Evolutionary conservation across 2,113 vertebrate species (phyloP).

Genomic region (Etheostoma spectabile): DNA sequence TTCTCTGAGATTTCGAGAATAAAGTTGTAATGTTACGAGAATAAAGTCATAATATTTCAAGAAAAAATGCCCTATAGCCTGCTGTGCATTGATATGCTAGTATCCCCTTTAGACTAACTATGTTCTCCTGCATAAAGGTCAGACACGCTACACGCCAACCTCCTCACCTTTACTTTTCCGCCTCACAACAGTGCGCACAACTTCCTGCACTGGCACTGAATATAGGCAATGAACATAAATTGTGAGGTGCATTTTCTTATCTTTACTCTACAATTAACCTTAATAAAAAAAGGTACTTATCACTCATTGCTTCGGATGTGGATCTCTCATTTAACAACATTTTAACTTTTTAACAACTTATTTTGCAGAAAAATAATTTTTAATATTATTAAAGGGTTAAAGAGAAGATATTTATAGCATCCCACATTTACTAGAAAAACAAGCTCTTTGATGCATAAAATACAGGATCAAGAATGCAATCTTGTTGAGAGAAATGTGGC

Average conservation of each 20-base stretch:
- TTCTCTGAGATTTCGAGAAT: too few relatives aligned
- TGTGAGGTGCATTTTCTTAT: not conserved
- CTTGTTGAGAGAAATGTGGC: constrained; percentile 23
- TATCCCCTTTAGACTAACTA: too few relatives aligned
- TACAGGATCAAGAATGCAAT: constrained; percentile 43
- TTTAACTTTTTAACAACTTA: not conserved
- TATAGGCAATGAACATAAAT: not conserved
- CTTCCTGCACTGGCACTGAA: not conserved
- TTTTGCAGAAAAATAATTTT: not conserved
- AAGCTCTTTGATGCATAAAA: constrained; percentile 13
- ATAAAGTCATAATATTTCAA: too few relatives aligned
- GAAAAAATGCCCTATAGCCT: too few relatives aligned
- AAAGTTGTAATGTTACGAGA: too few relatives aligned
- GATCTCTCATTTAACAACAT: not conserved
- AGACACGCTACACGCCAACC: too few relatives aligned
- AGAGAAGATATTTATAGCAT: constrained; percentile 12
- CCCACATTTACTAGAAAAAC: not conserved
- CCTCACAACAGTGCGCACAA: not conserved
- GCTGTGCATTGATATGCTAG: too few relatives aligned
- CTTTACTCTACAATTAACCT: not conserved
- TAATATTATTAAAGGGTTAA: not conserved
- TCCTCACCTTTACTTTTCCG: not conserved
- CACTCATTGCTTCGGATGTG: not conserved
- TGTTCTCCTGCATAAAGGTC: too few relatives aligned
- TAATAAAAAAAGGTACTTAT: not conserved